Base-by-base conservation (phyloP, 2,888 invertebrate species). In the Cataglyphis albicans region DNA sequence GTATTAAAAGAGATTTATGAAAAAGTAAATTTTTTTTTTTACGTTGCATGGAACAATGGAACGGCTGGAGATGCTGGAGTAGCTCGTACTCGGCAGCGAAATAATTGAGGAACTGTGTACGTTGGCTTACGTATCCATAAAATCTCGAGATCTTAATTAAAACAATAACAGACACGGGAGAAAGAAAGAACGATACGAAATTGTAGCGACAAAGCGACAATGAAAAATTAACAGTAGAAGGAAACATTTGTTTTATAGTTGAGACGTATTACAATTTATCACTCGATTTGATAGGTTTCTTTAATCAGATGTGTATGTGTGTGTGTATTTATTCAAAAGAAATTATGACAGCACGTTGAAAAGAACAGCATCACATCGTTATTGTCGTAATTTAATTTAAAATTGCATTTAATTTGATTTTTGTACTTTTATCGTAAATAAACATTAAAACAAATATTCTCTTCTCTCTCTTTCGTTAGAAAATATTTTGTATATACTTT, bases 151-250 rank as follows among this genome's bases (percentile, higher is more conserved):
- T 44, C 57, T 72, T 72, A 73, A 80, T 80, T 72, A 80, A 72
- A 80, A 73, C 59, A 67, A 72, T 61, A 80, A 61, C 59, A 59
- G 78, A 80, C 78, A 25, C 2, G 7, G n/a, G n/a, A 52, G n/a
- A 52, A 52, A 9, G 35, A 44, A 38, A 44, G 44, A 59, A 55
- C 48, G 18, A 61, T 76, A 68, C 75, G 81, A 57, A 73, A 76
- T 38, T 65, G 44, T 21, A 68, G 81, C 63, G 73, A 41, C 83
- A 73, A 21, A 70, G 29, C 64, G 67, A 41, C 85, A 85, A 84
- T 89, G 88, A 88, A 88, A 89, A 87, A 88, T 88, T 89, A 87
- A 88, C 64, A 64, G 35, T 25, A 65, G 52, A 73, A 73, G 1
- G 4, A 29, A 72, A 44, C 65, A 55, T 48, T 65, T 21, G 32